Percentiles rank a stretch among this genome's conserved stretches.
phyloP scores from a whole-genome alignment of 2,888 invertebrate genomes.

The Lasius platythorax region DNA sequence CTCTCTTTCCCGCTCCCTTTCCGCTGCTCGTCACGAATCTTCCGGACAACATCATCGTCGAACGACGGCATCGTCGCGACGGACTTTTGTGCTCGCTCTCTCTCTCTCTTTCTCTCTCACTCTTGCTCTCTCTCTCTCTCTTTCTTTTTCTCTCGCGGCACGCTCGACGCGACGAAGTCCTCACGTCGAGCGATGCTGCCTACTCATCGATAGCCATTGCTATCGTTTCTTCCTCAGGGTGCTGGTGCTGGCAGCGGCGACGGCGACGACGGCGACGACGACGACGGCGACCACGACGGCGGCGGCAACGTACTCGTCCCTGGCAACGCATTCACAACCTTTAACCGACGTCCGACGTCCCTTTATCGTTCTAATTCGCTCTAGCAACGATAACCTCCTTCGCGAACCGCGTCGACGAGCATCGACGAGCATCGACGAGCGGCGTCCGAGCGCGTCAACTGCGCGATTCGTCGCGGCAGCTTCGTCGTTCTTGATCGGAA shows the following conservation, averaged over 20 bases:
- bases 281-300: slow-evolving; percentile 83
- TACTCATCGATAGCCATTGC: slow-evolving; percentile 21
- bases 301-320: slow-evolving; percentile 79
- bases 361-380: not conserved
- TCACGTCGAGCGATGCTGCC: not conserved
- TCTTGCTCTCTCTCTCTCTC: no score
- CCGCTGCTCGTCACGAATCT: not conserved
- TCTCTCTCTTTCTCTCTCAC: no score
- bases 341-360: not conserved
- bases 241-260: slow-evolving; percentile 74
- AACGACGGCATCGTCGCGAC: slow-evolving; percentile 30
- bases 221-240: not conserved
- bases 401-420: not conserved
- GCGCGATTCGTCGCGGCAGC: no score
- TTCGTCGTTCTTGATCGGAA: no score
- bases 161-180: slow-evolving; percentile 65
- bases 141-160: slow-evolving; percentile 40
- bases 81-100: no score
- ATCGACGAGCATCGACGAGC: not conserved
- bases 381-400: not conserved
- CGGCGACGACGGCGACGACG: slow-evolving; percentile 70
- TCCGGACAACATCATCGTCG: not conserved
- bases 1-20: not conserved
- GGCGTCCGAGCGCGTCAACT: no score
- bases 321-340: slow-evolving; percentile 79